Conservation (phyloP, 2,888 invertebrate species). For the Netelia virgata region DNA sequence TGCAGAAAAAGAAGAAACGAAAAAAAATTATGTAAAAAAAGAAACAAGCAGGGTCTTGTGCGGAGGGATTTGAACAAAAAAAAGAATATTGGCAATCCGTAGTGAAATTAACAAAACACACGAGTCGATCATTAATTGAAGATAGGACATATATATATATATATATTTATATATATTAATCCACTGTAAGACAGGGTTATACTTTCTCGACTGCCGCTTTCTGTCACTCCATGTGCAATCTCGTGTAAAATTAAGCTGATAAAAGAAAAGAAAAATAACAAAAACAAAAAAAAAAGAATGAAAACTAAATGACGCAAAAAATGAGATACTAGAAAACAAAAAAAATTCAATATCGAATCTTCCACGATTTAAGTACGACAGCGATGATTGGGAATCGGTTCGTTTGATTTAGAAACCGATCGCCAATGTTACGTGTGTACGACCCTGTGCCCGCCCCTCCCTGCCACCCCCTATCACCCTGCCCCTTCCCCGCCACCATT, state of each 20-base stretch:
- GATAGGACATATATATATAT: constrained; percentile 41
- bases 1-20: constrained; percentile 20
- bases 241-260: constrained; percentile 56
- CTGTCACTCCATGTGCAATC: constrained; percentile 68
- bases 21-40: constrained; percentile 3
- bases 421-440: constrained; percentile 52
- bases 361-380: constrained; percentile 60
- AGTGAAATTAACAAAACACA: constrained; percentile 1
- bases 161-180: constrained; percentile 62
- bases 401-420: constrained; percentile 52
- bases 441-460: background rate
- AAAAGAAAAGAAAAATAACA: constrained; percentile 13
- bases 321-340: constrained; percentile 64
- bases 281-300: background rate
- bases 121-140: constrained; percentile 40
- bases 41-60: background rate
- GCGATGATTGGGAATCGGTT: constrained; percentile 59
- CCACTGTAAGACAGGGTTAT: constrained; percentile 69
- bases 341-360: constrained; percentile 62
- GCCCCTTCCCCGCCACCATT: background rate
- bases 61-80: background rate
- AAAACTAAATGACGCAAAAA: constrained; percentile 24
- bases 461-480: background rate
- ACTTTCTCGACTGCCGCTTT: constrained; percentile 71
- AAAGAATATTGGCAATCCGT: background rate